phyloP scores from a whole-genome alignment of 1,140 invertebrate genomes.

The Aphidius gifuensis region DNA sequence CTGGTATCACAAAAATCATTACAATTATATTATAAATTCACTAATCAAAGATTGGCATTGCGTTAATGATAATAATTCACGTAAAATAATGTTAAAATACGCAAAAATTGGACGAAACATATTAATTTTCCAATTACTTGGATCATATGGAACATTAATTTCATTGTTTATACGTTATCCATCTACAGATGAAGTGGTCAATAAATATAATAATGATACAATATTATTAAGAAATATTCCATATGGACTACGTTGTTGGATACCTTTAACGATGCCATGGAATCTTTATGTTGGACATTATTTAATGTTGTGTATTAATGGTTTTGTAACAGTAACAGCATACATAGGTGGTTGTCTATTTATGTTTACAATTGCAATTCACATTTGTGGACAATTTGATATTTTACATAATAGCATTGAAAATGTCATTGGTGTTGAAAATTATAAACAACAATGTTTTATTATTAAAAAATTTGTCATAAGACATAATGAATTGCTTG shows the following conservation, averaged over 20 bases:
- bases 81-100: slow-evolving; percentile 11
- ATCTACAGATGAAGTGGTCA: slow-evolving; percentile 2
- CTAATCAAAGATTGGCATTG: slow-evolving; percentile 5
- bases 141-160: slow-evolving; percentile 6
- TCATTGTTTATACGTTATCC: background rate
- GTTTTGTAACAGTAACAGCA: slow-evolving; percentile 10
- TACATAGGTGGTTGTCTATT: slow-evolving; percentile 24
- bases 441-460: background rate
- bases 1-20: background rate
- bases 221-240: slow-evolving; percentile 19
- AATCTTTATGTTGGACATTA: slow-evolving; percentile 19
- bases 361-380: slow-evolving; percentile 21
- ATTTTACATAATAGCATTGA: slow-evolving; percentile 17
- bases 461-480: slow-evolving; percentile 3
- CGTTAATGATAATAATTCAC: background rate
- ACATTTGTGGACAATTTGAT: slow-evolving; percentile 27
- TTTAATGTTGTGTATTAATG: slow-evolving; percentile 13
- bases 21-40: background rate
- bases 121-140: slow-evolving; percentile 2
- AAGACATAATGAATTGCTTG: slow-evolving; percentile 20
- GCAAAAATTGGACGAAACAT: slow-evolving; percentile 1
- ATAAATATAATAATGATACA: background rate
- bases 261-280: slow-evolving; percentile 3
- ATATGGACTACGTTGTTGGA: slow-evolving; percentile 24
- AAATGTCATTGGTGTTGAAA: slow-evolving; percentile 9